These are phyloP conservation scores for Blastobasis lacticolella DNA, from an alignment of 2,888 invertebrate genomes.

Conservation along the genomic window DNA sequence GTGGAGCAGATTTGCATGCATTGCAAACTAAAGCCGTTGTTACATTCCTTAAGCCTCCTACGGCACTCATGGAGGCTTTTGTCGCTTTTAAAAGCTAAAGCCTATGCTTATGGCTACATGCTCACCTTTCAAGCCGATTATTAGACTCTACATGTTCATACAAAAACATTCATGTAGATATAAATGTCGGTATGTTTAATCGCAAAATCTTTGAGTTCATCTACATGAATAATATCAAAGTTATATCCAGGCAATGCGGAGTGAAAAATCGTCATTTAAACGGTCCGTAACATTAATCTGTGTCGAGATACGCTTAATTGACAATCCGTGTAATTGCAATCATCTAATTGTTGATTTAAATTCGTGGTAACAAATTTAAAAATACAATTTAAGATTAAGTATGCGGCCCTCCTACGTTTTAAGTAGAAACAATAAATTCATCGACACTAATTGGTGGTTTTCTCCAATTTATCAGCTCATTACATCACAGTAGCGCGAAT, in stretches of 20 bases:
- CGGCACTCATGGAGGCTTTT: no score
- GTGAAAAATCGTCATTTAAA: slow-evolving; percentile 13
- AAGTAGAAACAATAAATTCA: slow-evolving; percentile 75
- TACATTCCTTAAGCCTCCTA: slow-evolving; percentile 11
- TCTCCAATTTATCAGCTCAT: slow-evolving; percentile 75
- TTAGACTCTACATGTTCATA: no score
- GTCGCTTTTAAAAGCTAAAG: no score
- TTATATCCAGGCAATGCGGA: not conserved
- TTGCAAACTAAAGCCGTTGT: slow-evolving; percentile 21
- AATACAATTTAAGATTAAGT: slow-evolving; percentile 67
- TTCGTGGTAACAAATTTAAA: slow-evolving; percentile 49
- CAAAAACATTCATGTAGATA: no score
- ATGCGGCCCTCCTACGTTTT: slow-evolving; percentile 70
- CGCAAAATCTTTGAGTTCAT: no score
- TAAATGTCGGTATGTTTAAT: no score
- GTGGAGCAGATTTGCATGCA: slow-evolving; percentile 32
- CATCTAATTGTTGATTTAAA: slow-evolving; percentile 54
- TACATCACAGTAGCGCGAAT: slow-evolving; percentile 75
- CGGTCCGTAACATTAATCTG: slow-evolving; percentile 23
- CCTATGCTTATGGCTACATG: no score
- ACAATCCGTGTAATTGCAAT: slow-evolving; percentile 41
- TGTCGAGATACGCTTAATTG: slow-evolving; percentile 31
- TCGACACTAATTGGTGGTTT: slow-evolving; percentile 75
- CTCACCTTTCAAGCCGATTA: no score
- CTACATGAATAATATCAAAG: no score